Evolutionary conservation across 2,113 vertebrate genomes (phyloP), one percentile per base, ranked within the genome.

Genomic region (Rattus rattus): DNA sequence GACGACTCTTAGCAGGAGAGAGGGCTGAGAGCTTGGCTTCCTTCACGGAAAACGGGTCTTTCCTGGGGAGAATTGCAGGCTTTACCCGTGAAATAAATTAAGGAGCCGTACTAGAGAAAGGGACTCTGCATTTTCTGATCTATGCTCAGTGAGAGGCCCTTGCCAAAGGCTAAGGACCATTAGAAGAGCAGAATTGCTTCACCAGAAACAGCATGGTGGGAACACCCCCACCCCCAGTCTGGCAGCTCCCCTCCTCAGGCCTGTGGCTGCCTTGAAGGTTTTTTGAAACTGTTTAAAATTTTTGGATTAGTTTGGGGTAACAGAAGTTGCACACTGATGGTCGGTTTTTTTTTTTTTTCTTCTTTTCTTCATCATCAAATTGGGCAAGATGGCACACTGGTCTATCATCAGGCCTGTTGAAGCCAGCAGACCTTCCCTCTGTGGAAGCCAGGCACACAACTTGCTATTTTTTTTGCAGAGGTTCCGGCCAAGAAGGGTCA

Each of bases 81-180:
- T 81, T 84, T 73, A 65, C 79, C 61, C 63, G 16, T 92, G 10
- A 88, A 63, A 49, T 73, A 92, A 85, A 91, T 94, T 96, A 96
- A 90, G n/a, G 26, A 54, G n/a, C 59, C 56, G 20, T 30, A 10
- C n/a, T 81, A 61, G 59, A 80, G 92, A 81, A 87, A 92, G 93
- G 39, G 14, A 90, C 63, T 47, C 77, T 33, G 36, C 3, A 14
- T 79, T 70, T 95, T 56, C 88, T n/a, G 65, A 81, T 72, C 76
- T 5, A 11, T 0, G 4, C 70, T 63, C 81, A 28, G 59, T 9
- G 13, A 87, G 49, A 61, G 33, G n/a, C 75, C 47, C 33, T 59
- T 7, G 22, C 54, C 17, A 17, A 83, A 75, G 0, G 3, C 52
- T 81, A 43, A 52, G 70, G 61, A 72, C 56, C 88, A 73, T 54